Evolutionary conservation across 2,797 vertebrate genomes (phyloP), one percentile per base, ranked within the genome.

Genomic region (Eulemur albifrons): DNA sequence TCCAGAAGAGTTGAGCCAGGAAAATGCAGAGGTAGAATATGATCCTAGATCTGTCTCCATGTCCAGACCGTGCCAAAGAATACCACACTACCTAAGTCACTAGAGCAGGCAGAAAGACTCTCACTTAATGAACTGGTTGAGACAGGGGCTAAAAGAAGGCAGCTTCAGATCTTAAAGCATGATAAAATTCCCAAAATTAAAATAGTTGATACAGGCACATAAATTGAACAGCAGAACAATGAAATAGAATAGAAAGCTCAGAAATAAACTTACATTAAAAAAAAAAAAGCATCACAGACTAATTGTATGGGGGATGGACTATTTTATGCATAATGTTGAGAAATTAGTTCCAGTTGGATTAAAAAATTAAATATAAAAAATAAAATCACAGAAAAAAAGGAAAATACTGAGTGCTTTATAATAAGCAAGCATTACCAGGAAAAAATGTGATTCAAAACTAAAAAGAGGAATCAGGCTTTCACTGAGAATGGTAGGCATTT

Each of bases 311-410:
- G 52, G 17, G 30, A 45, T 72, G 7, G 69, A 76, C 61, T 94
- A 88, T 90, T 95, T 90, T 88, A 92, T 70, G 92, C 3, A 40
- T 80, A 65, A 69, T 77, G 61, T 67, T 43, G 76, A 59, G 52
- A 96, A 96, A 79, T 96, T 93, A 93, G 92, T 95, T 94, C 69
- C 87, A 95, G 14, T 67, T 86, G 59, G 77, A 95, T 96, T 97
- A 70, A 97, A 96, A 97, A 83, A 48, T 94, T 95, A 96, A 95
- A 76, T 92, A 65, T 75, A 92, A 94, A 95, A 96, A 92, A 82
- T 63, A 94, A 89, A 95, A 93, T 81, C 59, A 70, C 30, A 77
- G 65, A 52, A 87, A 61, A 61, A 61, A 88, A 95, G 54, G 48
- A 93, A 94, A 80, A 90, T 90, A 52, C 57, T 50, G 25, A 92